Evolutionary conservation across 2,888 invertebrate genomes (phyloP).

Genomic region (Orgyia antiqua): DNA sequence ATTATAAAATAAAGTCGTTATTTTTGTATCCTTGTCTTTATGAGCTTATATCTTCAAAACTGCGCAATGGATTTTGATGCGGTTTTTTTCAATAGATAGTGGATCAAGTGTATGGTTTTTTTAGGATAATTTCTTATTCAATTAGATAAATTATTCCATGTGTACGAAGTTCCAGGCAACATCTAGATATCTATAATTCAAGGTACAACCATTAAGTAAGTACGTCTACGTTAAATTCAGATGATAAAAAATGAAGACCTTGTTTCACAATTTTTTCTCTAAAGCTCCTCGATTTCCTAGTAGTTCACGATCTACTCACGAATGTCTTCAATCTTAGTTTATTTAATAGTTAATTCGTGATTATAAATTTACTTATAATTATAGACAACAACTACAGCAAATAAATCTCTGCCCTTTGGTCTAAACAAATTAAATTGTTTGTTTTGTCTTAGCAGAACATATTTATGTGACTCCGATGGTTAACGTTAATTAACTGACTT

Average conservation of each 20-base stretch:
- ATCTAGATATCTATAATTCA: too few relatives aligned
- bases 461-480: constrained; percentile 4
- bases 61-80: too few relatives aligned
- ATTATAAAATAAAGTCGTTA: too few relatives aligned
- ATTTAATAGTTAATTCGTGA: constrained; percentile 47
- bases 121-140: too few relatives aligned
- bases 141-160: too few relatives aligned
- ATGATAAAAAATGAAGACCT: constrained; percentile 33
- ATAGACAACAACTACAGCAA: constrained; percentile 22
- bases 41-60: too few relatives aligned
- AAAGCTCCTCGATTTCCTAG: constrained; percentile 39
- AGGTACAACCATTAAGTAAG: too few relatives aligned
- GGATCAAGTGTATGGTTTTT: too few relatives aligned
- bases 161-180: too few relatives aligned
- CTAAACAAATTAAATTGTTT: constrained; percentile 4
- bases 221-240: too few relatives aligned
- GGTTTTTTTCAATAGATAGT: too few relatives aligned
- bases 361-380: constrained; percentile 12
- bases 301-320: constrained; percentile 23
- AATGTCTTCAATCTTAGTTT: constrained; percentile 13
- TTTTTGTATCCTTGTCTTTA: too few relatives aligned
- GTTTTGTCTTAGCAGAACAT: constrained; percentile 5
- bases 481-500: constrained; percentile 8
- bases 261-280: constrained; percentile 38
- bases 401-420: constrained; percentile 10